Conservation (phyloP, 2,888 invertebrate genomes). For the Oligia strigilis region DNA sequence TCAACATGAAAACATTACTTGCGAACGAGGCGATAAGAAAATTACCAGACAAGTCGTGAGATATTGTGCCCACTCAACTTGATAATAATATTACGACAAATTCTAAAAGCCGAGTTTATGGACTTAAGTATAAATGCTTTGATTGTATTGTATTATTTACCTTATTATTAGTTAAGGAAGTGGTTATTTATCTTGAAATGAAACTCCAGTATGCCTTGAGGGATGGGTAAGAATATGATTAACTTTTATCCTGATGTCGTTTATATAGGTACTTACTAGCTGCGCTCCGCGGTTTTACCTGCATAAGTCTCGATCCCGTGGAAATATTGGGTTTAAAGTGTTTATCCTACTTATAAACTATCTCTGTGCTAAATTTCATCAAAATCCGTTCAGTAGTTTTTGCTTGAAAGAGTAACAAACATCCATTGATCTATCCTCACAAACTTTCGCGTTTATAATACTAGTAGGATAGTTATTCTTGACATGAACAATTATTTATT, state of each 20-base stretch:
- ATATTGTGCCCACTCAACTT: slow-evolving; percentile 59
- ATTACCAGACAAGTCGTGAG: slow-evolving; percentile 68
- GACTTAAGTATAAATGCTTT: slow-evolving; percentile 31
- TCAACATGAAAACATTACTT: slow-evolving; percentile 67
- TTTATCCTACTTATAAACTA: too few species aligned
- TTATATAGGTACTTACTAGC: too few species aligned
- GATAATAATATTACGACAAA: slow-evolving; percentile 50
- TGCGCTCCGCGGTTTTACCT: too few species aligned
- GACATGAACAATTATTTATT: too few species aligned
- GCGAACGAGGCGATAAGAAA: slow-evolving; percentile 69
- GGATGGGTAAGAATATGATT: neutral
- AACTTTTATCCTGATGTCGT: too few species aligned
- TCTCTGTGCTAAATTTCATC: too few species aligned
- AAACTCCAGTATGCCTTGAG: slow-evolving; percentile 8
- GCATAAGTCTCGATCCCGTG: too few species aligned
- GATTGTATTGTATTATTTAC: slow-evolving; percentile 24
- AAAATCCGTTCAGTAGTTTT: too few species aligned
- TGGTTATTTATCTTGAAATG: slow-evolving; percentile 28
- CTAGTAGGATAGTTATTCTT: neutral
- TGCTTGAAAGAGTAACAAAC: too few species aligned
- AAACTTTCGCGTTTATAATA: too few species aligned
- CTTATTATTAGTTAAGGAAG: slow-evolving; percentile 35
- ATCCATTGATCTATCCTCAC: too few species aligned
- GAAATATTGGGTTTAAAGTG: too few species aligned
- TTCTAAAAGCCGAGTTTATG: slow-evolving; percentile 51